Conservation (phyloP, 2,888 invertebrate species). For the Megastigmus dorsalis region DNA sequence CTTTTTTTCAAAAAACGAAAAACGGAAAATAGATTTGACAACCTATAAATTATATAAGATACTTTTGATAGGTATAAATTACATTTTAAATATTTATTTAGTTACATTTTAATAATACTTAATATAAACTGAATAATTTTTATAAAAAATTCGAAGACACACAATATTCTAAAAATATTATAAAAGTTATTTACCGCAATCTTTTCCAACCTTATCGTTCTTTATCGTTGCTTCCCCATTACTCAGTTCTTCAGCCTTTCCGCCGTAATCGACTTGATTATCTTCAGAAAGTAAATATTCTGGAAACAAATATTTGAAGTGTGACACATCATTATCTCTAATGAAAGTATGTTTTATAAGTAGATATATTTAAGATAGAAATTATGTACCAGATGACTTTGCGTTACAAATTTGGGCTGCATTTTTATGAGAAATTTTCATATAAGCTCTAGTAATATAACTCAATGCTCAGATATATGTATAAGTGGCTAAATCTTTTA, state of each 20-base stretch:
- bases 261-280: neutral
- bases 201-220: conserved; percentile 6
- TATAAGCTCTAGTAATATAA: no score
- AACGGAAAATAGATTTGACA: no score
- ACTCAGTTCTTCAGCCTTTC: conserved; percentile 30
- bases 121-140: no score
- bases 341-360: neutral
- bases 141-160: neutral
- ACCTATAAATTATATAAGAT: no score
- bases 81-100: no score
- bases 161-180: neutral
- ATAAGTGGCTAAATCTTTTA: no score
- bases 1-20: no score
- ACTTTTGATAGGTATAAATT: no score
- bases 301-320: neutral
- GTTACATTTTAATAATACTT: no score
- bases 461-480: no score
- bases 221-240: conserved; percentile 17
- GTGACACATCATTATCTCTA: neutral
- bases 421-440: no score
- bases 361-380: neutral
- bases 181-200: conserved; percentile 20
- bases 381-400: neutral
- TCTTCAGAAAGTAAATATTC: conserved; percentile 31
- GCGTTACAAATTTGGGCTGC: neutral